Evolutionary conservation across 2,888 invertebrate genomes (phyloP).

Genomic region (Drosophila silvestris): DNA sequence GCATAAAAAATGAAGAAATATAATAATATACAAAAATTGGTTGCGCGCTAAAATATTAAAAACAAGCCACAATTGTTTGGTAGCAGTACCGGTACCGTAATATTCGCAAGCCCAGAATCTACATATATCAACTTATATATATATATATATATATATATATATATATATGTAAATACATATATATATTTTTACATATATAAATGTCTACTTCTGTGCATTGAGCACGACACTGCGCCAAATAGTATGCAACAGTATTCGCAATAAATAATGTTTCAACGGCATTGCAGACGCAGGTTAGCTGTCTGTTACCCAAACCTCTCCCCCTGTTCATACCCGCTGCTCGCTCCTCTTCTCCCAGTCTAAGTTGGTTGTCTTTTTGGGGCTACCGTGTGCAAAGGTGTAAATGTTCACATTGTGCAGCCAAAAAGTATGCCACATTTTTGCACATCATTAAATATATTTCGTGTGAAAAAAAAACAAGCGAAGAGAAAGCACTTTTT

Average conservation of each 20-base stretch:
- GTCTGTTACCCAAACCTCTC: background rate
- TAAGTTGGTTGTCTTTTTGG: constrained; percentile 8
- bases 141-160: background rate
- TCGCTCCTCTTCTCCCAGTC: background rate
- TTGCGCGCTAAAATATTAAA: constrained; percentile 54
- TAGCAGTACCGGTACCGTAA: background rate
- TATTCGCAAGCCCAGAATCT: constrained; percentile 1
- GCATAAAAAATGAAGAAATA: background rate
- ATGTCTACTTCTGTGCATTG: constrained; percentile 13
- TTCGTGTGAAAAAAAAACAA: constrained; percentile 14
- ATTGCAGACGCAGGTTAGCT: constrained; percentile 65
- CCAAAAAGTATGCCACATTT: constrained; percentile 58
- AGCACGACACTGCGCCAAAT: constrained; percentile 59
- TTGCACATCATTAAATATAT: constrained; percentile 64
- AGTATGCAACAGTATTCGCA: constrained; percentile 70
- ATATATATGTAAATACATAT: background rate
- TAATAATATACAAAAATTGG: constrained; percentile 24
- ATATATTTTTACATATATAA: background rate
- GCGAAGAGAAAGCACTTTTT: constrained; percentile 16
- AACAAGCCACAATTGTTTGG: constrained; percentile 48
- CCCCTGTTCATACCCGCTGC: background rate
- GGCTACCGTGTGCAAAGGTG: constrained; percentile 47
- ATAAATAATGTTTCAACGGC: constrained; percentile 77
- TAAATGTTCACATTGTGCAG: constrained; percentile 41
- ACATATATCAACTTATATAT: background rate